These are phyloP conservation scores for Mixornis gularis DNA, from an alignment of 2,113 vertebrate genomes.

Conservation along the genomic window DNA sequence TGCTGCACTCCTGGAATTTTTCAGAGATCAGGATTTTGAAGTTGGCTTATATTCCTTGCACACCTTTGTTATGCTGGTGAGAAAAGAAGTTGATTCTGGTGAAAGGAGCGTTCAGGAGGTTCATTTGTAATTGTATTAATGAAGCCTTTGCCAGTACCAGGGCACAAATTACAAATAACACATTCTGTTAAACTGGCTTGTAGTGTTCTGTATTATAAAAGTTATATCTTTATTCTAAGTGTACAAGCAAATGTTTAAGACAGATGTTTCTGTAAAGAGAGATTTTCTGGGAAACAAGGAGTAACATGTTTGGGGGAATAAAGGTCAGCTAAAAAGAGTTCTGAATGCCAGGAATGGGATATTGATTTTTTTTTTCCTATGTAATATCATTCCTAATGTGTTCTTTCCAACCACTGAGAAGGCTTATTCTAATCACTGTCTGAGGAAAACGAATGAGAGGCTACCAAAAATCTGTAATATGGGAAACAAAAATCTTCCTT, in stretches of 20 bases:
- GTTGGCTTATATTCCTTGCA: not conserved
- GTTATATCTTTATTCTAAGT: not conserved
- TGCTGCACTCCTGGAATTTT: not conserved
- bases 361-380: conserved; percentile 14
- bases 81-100: not conserved
- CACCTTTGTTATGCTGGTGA: not conserved
- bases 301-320: not conserved
- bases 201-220: not conserved
- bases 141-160: not conserved
- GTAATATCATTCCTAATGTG: conserved; percentile 43
- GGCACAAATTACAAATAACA: not conserved
- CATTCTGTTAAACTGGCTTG: not conserved
- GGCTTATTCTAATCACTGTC: conserved; percentile 30
- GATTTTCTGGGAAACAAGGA: not conserved
- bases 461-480: not conserved
- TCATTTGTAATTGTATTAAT: not conserved
- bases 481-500: not conserved
- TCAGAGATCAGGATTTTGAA: not conserved
- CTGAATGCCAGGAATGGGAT: conserved; percentile 21
- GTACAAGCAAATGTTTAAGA: not conserved
- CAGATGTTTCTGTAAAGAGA: not conserved
- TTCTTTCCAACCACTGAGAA: not conserved
- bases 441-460: conserved; percentile 27
- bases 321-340: not conserved
- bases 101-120: not conserved